These are phyloP conservation scores for Axea sp. DNA, from an alignment of 2,888 invertebrate species.

Conservation along the genomic window DNA sequence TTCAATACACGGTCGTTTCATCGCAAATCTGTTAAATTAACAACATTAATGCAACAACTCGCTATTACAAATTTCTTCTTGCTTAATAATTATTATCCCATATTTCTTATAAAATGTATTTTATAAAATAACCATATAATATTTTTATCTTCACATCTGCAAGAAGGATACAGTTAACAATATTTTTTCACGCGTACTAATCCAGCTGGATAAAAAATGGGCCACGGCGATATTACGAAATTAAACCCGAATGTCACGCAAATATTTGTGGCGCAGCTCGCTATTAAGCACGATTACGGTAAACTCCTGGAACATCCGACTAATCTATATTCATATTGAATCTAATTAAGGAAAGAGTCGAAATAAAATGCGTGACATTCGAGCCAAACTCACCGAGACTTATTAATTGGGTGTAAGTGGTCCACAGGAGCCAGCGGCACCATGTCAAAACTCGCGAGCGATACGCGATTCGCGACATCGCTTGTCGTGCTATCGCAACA, in stretches of 20 bases:
- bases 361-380: not conserved
- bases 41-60: too few relatives aligned
- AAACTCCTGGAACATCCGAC: constrained; percentile 1
- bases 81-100: too few relatives aligned
- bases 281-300: not conserved
- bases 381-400: constrained; percentile 66
- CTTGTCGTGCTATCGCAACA: constrained; percentile 51
- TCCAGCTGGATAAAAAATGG: too few relatives aligned
- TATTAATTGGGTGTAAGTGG: constrained; percentile 65
- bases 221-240: too few relatives aligned
- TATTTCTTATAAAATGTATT: too few relatives aligned
- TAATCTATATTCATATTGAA: constrained; percentile 1
- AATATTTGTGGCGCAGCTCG: not conserved
- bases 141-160: too few relatives aligned
- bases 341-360: constrained; percentile 3
- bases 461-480: constrained; percentile 52
- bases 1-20: too few relatives aligned
- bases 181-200: too few relatives aligned
- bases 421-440: constrained; percentile 67
- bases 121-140: too few relatives aligned
- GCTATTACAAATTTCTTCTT: too few relatives aligned
- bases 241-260: constrained; percentile 10
- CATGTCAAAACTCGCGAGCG: constrained; percentile 56
- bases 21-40: too few relatives aligned
- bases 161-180: too few relatives aligned